A percentile compares a stretch with the other conserved stretches of the same genome.
Evolutionary conservation across 2,888 invertebrate species (phyloP).

Genomic region (Drosophila subquinaria): DNA sequence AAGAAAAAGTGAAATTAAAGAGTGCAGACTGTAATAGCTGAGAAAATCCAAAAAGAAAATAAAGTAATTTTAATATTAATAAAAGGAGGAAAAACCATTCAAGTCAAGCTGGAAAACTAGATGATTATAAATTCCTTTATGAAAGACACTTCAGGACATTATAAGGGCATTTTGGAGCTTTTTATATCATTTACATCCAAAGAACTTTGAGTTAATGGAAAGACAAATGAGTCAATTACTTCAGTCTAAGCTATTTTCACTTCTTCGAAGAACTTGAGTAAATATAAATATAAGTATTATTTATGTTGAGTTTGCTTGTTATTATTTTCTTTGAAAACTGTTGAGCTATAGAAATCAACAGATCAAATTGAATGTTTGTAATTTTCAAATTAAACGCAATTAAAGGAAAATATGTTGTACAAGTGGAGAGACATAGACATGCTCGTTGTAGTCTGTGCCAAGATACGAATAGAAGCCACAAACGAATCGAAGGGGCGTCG

Average conservation of each 20-base stretch:
- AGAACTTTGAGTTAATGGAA: not conserved
- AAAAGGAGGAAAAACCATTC: too few species aligned
- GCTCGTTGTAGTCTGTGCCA: constrained; percentile 26
- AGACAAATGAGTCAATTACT: not conserved
- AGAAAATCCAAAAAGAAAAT: not conserved
- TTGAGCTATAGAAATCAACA: constrained; percentile 26
- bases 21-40: too few species aligned
- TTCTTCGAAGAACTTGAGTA: not conserved
- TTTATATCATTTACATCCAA: not conserved
- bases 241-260: not conserved
- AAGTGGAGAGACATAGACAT: constrained; percentile 36
- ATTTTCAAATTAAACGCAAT: constrained; percentile 61
- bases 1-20: too few species aligned
- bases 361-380: constrained; percentile 39
- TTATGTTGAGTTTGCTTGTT: not conserved
- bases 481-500: constrained; percentile 38
- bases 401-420: constrained; percentile 59
- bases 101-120: not conserved
- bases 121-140: not conserved
- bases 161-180: too few species aligned
- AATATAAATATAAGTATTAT: constrained; percentile 1
- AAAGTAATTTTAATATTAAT: not conserved
- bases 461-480: constrained; percentile 17
- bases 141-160: too few species aligned
- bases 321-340: constrained; percentile 11